Percentiles rank a stretch among this genome's conserved stretches.
These are phyloP conservation scores for Mimachlamys varia DNA, from an alignment of 2,888 invertebrate genomes.

Conservation along the genomic window DNA sequence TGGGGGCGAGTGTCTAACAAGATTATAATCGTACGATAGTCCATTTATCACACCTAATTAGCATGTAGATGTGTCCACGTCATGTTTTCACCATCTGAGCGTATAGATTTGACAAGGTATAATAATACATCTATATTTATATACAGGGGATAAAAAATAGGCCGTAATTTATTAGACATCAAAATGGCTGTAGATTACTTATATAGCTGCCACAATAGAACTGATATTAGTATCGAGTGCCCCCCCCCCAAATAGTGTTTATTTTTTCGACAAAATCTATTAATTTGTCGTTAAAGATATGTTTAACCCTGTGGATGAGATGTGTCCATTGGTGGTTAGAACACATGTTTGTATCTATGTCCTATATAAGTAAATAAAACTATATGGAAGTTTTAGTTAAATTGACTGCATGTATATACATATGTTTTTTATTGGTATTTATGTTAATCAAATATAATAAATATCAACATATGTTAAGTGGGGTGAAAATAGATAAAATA, in stretches of 20 bases:
- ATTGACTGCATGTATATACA: not conserved
- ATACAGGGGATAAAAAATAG: not conserved
- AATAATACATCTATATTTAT: not conserved
- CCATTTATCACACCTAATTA: conserved; percentile 21
- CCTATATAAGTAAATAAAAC: not conserved
- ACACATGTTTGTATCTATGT: too few relatives aligned
- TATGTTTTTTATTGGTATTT: not conserved
- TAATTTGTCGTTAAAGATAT: not conserved
- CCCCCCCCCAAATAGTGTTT: not conserved
- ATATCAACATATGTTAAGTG: not conserved
- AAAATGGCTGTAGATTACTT: not conserved
- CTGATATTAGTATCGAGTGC: not conserved
- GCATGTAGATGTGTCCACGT: not conserved
- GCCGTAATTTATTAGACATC: not conserved
- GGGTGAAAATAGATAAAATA: not conserved
- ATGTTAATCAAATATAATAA: not conserved
- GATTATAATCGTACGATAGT: not conserved
- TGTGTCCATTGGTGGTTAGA: not conserved
- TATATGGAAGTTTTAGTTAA: not conserved
- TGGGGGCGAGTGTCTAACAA: not conserved
- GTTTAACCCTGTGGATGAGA: not conserved
- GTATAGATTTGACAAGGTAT: not conserved
- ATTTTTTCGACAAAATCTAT: not conserved
- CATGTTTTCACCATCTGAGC: not conserved
- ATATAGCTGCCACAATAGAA: not conserved